Evolutionary conservation across 1,140 invertebrate genomes (phyloP), one percentile per base, ranked within the genome.

Genomic region (Drosophila dunni): DNA sequence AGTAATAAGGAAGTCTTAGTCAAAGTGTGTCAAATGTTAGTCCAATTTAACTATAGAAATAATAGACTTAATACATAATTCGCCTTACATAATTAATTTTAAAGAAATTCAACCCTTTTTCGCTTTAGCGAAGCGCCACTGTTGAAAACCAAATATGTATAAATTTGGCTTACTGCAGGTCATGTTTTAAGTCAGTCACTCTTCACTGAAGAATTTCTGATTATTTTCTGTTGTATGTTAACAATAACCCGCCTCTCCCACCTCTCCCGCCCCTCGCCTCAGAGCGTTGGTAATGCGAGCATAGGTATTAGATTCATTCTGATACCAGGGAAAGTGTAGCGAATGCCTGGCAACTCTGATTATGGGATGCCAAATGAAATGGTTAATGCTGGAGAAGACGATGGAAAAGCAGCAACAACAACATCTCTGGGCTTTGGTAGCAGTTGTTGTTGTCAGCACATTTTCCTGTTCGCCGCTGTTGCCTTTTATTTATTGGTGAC

Each of bases 371-470:
- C 65, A 80, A 75, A 79, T 75, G 84, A 80, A 85, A 89, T 74
- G 73, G 78, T 89, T 89, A 83, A 83, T 79, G 51, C 80, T 42
- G 34, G 44, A 51, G 40, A 53, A 45, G 62, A 58, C 58, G 58
- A 38, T 29, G 61, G 3, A 3, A 42, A n/a, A 38, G n/a, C 11
- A 33, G 8, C n/a, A 54, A 8, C 33, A 29, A 24, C 48, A 54
- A 36, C 48, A 42, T 54, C 36, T 48, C 17, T 20, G 54, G 36
- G 20, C 34, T 54, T 57, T 78, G 82, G 81, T 50, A 88, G 74
- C 83, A 89, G 72, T 89, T 88, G 83, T 74, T 75, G 80, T 68
- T 86, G 83, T 86, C 83, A 89, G 83, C 83, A 82, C 75, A 86
- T 78, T 88, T 88, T 79, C 34, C 76, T 76, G 45, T 73, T 29